phyloP scores from a whole-genome alignment of 2,113 vertebrate species.

The Manacus vitellinus region DNA sequence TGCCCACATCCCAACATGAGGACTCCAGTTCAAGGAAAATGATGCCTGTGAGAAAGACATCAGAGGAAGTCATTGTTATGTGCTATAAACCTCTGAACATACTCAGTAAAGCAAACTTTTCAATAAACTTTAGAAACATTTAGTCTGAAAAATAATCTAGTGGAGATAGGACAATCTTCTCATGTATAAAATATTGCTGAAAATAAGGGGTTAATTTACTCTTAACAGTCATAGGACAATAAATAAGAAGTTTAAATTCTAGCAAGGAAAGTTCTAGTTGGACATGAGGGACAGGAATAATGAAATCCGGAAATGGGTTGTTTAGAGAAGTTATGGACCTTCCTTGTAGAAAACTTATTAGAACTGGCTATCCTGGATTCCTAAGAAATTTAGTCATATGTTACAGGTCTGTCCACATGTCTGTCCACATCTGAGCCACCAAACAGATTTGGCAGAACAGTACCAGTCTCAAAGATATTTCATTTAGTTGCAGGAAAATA shows the following conservation, averaged over 20 bases:
- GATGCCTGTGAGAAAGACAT: background rate
- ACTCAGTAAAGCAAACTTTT: background rate
- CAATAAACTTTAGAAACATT: background rate
- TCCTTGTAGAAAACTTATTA: background rate
- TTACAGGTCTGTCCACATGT: background rate
- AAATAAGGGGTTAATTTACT: background rate
- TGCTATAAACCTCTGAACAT: background rate
- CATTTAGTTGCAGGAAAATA: background rate
- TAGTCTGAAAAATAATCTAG: background rate
- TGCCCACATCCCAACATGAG: rapidly evolving
- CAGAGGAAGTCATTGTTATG: background rate
- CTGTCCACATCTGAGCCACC: background rate
- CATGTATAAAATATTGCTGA: background rate
- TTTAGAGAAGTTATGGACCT: background rate
- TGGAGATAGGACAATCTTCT: background rate
- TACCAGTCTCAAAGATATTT: background rate
- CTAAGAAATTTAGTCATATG: background rate
- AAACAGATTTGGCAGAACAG: background rate
- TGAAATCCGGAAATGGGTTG: background rate
- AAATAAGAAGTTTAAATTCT: background rate
- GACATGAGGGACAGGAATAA: background rate
- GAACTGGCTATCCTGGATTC: background rate
- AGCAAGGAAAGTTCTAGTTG: background rate
- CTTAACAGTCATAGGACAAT: background rate
- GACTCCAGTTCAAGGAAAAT: background rate